Evolutionary conservation across 2,888 invertebrate genomes (phyloP).

Genomic region (Mesochorus sp.): DNA sequence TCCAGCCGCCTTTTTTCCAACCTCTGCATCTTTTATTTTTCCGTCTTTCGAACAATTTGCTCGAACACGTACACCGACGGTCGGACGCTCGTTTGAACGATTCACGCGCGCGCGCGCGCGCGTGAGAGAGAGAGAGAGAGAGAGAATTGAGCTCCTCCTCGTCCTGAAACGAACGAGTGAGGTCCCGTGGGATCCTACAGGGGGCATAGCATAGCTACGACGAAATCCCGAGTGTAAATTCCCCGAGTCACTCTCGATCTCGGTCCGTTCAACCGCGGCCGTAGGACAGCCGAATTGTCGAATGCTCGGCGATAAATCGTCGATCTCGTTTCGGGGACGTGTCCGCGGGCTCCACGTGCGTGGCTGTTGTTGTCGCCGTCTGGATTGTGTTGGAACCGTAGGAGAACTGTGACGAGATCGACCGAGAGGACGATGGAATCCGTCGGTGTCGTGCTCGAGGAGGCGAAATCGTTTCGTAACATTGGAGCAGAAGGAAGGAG

Average conservation of each 20-base stretch:
- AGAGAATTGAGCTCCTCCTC: slow-evolving; percentile 32
- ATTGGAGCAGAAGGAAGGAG: neutral
- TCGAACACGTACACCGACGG: slow-evolving; percentile 75
- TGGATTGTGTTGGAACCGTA: neutral
- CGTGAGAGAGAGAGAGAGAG: slow-evolving; percentile 2
- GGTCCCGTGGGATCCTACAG: slow-evolving; percentile 51
- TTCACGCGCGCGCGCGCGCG: slow-evolving; percentile 7
- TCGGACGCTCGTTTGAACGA: slow-evolving; percentile 71
- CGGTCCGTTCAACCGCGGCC: slow-evolving; percentile 63
- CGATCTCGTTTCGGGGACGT: slow-evolving; percentile 56
- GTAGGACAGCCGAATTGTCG: slow-evolving; percentile 53
- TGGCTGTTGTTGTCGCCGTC: slow-evolving; percentile 15
- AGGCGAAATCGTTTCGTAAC: neutral
- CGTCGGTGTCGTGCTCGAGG: slow-evolving; percentile 9
- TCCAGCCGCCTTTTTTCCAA: neutral
- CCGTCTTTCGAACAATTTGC: slow-evolving; percentile 73
- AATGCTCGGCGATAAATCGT: slow-evolving; percentile 54
- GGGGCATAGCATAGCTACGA: slow-evolving; percentile 63
- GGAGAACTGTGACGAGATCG: slow-evolving; percentile 29
- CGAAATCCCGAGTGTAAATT: slow-evolving; percentile 76
- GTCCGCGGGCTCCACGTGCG: slow-evolving; percentile 24
- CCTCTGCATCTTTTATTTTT: slow-evolving; percentile 31
- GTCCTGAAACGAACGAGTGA: slow-evolving; percentile 26
- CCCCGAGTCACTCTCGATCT: slow-evolving; percentile 71
- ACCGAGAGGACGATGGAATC: slow-evolving; percentile 31